Evolutionary conservation across 2,888 invertebrate species (phyloP).

Genomic region (Linyphia triangularis): DNA sequence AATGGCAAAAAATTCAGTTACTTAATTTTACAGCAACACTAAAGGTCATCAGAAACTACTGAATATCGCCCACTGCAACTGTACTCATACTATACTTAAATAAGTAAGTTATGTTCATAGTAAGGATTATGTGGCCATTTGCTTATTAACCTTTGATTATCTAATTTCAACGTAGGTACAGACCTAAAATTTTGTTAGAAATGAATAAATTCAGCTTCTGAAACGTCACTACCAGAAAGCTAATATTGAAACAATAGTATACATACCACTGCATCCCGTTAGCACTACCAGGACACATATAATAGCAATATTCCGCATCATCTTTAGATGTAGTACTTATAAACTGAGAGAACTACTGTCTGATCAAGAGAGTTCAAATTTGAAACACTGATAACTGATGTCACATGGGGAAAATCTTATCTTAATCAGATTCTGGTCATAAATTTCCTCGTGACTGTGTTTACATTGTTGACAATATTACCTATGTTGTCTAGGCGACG

Average conservation of each 20-base stretch:
- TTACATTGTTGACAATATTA: neutral
- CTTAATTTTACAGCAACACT: no score
- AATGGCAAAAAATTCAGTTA: no score
- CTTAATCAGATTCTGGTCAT: neutral
- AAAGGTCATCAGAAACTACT: no score
- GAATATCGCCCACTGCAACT: no score
- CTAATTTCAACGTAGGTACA: no score
- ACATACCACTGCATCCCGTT: neutral
- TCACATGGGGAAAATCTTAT: conserved; percentile 11
- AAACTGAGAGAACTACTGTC: neutral
- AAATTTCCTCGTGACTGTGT: neutral
- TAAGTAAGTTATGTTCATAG: no score
- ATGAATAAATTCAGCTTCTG: neutral
- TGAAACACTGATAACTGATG: neutral
- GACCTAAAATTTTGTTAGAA: no score
- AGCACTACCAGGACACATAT: neutral
- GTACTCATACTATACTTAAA: no score
- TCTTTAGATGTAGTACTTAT: neutral
- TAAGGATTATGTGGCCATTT: no score
- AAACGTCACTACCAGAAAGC: neutral
- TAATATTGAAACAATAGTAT: no score
- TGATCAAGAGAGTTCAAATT: neutral
- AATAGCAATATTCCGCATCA: neutral
- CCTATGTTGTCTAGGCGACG: neutral
- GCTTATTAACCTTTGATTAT: no score